Base-by-base conservation (phyloP, 2,797 vertebrate genomes). In the Phaenicophaeus curvirostris region DNA sequence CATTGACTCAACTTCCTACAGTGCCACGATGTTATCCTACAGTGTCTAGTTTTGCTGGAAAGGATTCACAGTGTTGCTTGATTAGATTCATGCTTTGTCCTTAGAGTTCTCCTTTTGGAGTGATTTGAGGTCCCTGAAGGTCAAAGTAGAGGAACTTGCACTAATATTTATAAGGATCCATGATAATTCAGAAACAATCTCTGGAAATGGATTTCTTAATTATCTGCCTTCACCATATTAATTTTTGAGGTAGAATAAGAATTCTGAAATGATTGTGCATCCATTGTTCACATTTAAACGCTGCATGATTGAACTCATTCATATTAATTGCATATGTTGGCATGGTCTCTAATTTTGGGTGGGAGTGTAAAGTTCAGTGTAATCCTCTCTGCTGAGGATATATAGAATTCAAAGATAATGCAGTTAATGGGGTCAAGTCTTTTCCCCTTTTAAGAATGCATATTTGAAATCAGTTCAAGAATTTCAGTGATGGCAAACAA, bases 381-480 rank as follows among this genome's bases (percentile, higher is more conserved):
- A 81, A 95, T 96, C 85, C 39, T 17, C 76, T 91, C 80, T 79
- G 39, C 69, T 83, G 83, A 87, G 67, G 37, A 37, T 57, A 50
- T 53, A 54, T 58, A 69, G 71, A 75, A 93, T 74, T 50, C 68
- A 91, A 87, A 96, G 79, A 90, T 74, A 93, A 84, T 82, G 55
- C 89, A 96, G 89, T 96, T 96, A 96, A 94, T 95, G 89, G 89
- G 73, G 86, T 93, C 89, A 96, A 61, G 68, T 90, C 73, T 93
- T 72, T 57, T 63, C 90, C 27, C 16, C 24, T 80, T 72, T 89
- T 75, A 72, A 65, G 84, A 61, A 72, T 78, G 37, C 23, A 15
- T 90, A 37, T 94, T 72, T 92, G 66, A 93, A 92, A 80, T 82
- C 37, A 59, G 50, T 28, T 94, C 33, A 89, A 82, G 87, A 90